These are phyloP conservation scores for Phoebastria nigripes DNA, from an alignment of 2,797 vertebrate genomes.

Conservation along the genomic window DNA sequence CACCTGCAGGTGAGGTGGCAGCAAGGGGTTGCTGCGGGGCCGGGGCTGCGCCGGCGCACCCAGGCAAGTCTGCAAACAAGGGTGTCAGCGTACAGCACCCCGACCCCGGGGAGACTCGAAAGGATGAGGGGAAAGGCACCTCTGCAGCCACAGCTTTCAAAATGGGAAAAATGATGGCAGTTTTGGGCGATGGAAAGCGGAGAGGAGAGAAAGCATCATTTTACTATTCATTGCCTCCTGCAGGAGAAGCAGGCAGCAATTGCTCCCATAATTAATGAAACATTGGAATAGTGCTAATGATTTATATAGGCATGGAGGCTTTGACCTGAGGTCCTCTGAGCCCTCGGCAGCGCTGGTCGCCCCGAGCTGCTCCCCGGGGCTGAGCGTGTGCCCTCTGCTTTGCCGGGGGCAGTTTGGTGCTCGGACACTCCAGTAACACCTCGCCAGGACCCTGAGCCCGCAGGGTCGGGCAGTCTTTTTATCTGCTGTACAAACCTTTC, in stretches of 20 bases:
- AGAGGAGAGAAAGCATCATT: not conserved
- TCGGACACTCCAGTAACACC: not conserved
- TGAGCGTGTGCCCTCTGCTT: not conserved
- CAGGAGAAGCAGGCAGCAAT: not conserved
- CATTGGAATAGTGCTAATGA: not conserved
- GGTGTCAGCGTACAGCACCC: not conserved
- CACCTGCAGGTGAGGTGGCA: not conserved
- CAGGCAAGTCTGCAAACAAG: not conserved
- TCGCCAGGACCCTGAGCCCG: not conserved
- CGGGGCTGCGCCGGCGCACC: accelerated
- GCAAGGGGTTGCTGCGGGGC: not conserved
- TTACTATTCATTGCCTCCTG: not conserved
- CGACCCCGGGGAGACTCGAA: accelerated
- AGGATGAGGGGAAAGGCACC: not conserved
- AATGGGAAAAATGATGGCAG: not conserved
- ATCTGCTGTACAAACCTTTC: not conserved
- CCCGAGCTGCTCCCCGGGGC: not conserved
- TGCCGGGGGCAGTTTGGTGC: not conserved
- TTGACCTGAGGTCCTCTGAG: not conserved
- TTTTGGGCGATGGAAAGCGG: not conserved
- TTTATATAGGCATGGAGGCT: not conserved
- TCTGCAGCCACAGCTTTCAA: not conserved
- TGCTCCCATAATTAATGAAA: not conserved
- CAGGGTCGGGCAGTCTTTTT: accelerated
- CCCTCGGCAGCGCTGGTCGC: accelerated